Conservation (phyloP, 2,113 vertebrate genomes). For the Strix uralensis region DNA sequence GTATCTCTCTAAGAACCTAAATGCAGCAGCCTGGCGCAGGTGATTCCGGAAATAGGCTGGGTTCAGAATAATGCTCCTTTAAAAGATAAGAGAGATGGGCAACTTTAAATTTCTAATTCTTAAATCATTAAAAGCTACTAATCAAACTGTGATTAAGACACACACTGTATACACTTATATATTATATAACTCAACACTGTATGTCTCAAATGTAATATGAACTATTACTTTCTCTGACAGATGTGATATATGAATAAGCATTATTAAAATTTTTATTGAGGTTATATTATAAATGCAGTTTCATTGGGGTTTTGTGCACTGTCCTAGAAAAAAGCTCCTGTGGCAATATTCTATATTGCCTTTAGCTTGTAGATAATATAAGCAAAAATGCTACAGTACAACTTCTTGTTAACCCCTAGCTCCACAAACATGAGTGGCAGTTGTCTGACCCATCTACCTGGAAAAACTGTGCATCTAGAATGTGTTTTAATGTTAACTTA, state of each 20-base stretch:
- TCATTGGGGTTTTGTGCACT: conserved; percentile 20
- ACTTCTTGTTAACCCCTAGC: background rate
- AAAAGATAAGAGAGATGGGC: conserved; percentile 45
- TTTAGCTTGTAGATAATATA: background rate
- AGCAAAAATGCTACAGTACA: background rate
- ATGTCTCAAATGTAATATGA: background rate
- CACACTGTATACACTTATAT: background rate
- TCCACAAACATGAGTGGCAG: background rate
- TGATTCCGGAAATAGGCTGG: conserved; percentile 79
- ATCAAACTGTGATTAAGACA: background rate
- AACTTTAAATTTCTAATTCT: background rate
- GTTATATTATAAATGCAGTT: conserved; percentile 37
- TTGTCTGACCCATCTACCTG: background rate
- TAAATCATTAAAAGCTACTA: conserved; percentile 27
- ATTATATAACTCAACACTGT: background rate
- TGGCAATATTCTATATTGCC: background rate
- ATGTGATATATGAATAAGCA: conserved; percentile 33
- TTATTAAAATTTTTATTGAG: conserved; percentile 51
- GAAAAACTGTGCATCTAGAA: background rate
- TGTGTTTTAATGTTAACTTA: background rate
- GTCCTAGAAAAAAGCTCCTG: background rate
- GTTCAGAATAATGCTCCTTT: conserved; percentile 77
- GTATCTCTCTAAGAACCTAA: conserved; percentile 75
- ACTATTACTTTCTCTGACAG: background rate
- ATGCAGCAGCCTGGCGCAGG: conserved; percentile 74